Evolutionary conservation across 2,797 vertebrate species (phyloP), one percentile per base, ranked within the genome.

Genomic region (Enteromius paludinosus): DNA sequence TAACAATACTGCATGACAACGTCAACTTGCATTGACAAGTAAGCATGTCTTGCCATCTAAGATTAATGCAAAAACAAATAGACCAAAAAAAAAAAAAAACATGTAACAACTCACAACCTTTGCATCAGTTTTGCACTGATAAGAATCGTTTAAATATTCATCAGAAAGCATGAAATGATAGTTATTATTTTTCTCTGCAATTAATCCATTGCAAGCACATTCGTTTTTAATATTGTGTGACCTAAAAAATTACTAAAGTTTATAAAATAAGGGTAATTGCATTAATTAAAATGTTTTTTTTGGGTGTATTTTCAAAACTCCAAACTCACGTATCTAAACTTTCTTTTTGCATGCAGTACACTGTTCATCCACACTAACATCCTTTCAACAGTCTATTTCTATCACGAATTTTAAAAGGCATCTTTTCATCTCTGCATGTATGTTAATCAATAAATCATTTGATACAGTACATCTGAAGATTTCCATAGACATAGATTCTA

Each of bases 1-100:
- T 80, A 80, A 23, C 54, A 61, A 61, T 61, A 45, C 25, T 71
- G 66, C 52, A 61, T 47, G 10, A 5, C 61, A 0, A 80, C n/a
- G 10, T 3, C 61, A 0, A 80, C n/a, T 62, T 72, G 11, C 20
- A 64, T 61, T 72, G 43, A 38, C 56, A 43, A 72, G 52, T 47
- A 80, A 70, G 35, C 66, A 43, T 4, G 7, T 81, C 28, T 17
- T 62, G 12, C 56, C 14, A 23, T n/a, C 52, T 80, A n/a, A 23
- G 20, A 66, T 78, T 52, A 25, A 64, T 41, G 11, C 41, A 47
- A 64, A 64, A 47, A 47, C 14, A 62, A 25, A 4, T 20, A 61
- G n/a, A 35, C 14, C 54, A 14, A 25, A 47, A 28, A 77, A 33
- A 33, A 25, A 62, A 76, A 9, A 62, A 62, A 30, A 14, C 15